Conservation (phyloP, 2,888 invertebrate genomes). For the Myathropa florea region DNA sequence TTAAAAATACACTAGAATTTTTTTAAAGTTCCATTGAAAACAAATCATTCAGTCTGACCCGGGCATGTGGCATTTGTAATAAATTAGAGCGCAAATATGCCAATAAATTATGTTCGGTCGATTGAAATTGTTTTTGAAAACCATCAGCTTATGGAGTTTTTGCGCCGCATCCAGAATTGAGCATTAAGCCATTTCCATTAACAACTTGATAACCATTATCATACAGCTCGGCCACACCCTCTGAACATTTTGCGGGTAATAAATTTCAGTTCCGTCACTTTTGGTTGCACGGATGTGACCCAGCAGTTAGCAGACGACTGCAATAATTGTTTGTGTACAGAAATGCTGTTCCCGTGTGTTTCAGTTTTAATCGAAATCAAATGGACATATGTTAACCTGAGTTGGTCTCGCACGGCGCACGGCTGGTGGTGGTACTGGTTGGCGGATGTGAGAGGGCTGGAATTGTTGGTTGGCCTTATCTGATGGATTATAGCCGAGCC, state of each 20-base stretch:
- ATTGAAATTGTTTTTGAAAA: slow-evolving; percentile 41
- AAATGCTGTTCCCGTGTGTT: slow-evolving; percentile 44
- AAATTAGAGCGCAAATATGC: slow-evolving; percentile 34
- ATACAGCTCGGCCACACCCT: neutral
- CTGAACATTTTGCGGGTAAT: slow-evolving; percentile 41
- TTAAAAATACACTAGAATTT: neutral
- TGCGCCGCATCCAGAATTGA: slow-evolving; percentile 1
- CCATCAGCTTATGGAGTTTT: slow-evolving; percentile 50
- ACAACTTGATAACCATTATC: slow-evolving; percentile 54
- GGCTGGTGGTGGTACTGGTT: neutral
- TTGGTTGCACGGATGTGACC: slow-evolving; percentile 40
- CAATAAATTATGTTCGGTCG: slow-evolving; percentile 37
- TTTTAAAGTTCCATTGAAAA: neutral
- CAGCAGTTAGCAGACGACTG: slow-evolving; percentile 51
- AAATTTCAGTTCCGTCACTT: slow-evolving; percentile 61
- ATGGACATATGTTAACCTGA: slow-evolving; percentile 45
- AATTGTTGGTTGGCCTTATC: slow-evolving; percentile 47
- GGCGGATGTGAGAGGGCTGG: neutral
- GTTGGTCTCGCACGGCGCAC: neutral
- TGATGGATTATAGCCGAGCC: slow-evolving; percentile 53
- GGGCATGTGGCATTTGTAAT: slow-evolving; percentile 42
- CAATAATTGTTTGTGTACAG: slow-evolving; percentile 48
- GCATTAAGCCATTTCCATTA: slow-evolving; percentile 58
- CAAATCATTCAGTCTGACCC: neutral
- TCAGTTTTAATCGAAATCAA: slow-evolving; percentile 53